A percentile compares a stretch with the other conserved stretches of the same genome.
Conservation (phyloP, 2,113 vertebrate genomes). For the Uria aalge region DNA sequence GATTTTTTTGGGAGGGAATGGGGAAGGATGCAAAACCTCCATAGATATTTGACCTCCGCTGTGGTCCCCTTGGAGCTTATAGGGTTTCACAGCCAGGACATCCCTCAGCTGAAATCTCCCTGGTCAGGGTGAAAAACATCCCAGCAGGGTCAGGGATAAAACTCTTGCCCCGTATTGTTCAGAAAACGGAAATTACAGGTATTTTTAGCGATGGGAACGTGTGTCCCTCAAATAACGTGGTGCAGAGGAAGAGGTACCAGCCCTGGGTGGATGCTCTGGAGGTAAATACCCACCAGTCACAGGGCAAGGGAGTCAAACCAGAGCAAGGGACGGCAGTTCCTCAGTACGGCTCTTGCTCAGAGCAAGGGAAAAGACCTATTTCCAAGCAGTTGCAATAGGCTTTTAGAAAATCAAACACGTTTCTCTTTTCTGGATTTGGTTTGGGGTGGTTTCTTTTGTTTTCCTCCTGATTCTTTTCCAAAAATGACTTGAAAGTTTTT, state of each 20-base stretch:
- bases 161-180: fast-evolving
- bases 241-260: background rate
- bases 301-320: background rate
- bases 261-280: background rate
- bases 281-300: background rate
- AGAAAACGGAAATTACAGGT: background rate
- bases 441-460: slow-evolving; percentile 32
- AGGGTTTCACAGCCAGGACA: background rate
- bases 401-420: background rate
- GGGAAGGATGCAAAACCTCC: background rate
- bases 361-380: background rate
- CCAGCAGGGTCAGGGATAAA: background rate
- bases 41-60: background rate
- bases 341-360: fast-evolving
- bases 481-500: slow-evolving; percentile 47
- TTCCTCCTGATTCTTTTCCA: background rate
- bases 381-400: background rate
- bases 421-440: background rate
- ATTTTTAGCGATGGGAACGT: fast-evolving
- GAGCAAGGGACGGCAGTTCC: background rate
- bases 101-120: background rate
- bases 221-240: background rate
- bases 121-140: background rate
- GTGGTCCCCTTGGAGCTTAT: background rate
- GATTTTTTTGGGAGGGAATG: background rate